phyloP scores from a whole-genome alignment of 2,113 vertebrate genomes.

The pig (Sus scrofa) region T2T-Sscrofa CM000818.6:60299501-60300000 shows the following conservation, averaged over 20 bases:
- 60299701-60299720: not conserved
- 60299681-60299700: not conserved
- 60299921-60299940: not conserved
- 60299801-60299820: rapidly evolving
- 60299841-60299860: not conserved
- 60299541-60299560: too few relatives aligned
- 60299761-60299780: not conserved
- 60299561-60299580: not conserved
- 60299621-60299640: not conserved
- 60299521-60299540: not conserved
- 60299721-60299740: not conserved
- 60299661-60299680: not conserved
- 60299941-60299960: slow-evolving; percentile 79
- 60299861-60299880: not conserved
- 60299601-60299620: not conserved
- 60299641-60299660: not conserved
- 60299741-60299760: not conserved
- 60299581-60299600: not conserved
- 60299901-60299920: not conserved
- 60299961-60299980: slow-evolving; percentile 87
- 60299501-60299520: not conserved
- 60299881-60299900: not conserved
- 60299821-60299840: rapidly evolving
- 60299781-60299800: rapidly evolving
- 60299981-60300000: slow-evolving; percentile 92